phyloP scores from a whole-genome alignment of 2,888 invertebrate genomes.

The Siphlonurus alternatus region DNA sequence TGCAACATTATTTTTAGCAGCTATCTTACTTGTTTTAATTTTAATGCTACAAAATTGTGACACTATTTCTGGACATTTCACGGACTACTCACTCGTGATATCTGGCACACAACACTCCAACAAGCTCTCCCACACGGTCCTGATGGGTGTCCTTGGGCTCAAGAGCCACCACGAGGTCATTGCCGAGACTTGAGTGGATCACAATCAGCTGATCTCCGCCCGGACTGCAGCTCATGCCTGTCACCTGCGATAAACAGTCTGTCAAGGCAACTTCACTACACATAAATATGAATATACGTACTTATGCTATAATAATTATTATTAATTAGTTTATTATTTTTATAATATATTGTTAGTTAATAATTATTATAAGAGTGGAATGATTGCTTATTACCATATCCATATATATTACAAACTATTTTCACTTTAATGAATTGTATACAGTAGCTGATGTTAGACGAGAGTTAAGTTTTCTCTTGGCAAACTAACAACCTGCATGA shows the following conservation, averaged over 20 bases:
- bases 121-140: constrained; percentile 72
- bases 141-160: constrained; percentile 29
- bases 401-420: no score
- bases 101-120: constrained; percentile 62
- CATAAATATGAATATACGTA: neutral
- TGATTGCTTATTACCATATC: no score
- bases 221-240: constrained; percentile 70
- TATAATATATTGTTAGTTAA: constrained; percentile 1
- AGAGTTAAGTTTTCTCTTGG: no score
- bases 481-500: no score
- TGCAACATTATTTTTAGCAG: no score
- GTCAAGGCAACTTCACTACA: constrained; percentile 11
- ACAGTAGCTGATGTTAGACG: no score
- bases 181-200: constrained; percentile 69
- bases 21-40: no score
- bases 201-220: constrained; percentile 75
- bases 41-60: no score
- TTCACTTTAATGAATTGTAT: no score
- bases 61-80: no score
- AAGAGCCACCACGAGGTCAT: constrained; percentile 78
- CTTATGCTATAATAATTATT: neutral
- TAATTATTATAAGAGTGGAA: neutral
- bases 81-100: constrained; percentile 66
- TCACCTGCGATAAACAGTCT: constrained; percentile 47
- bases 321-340: constrained; percentile 7